Conservation (phyloP, 2,888 invertebrate species). For the Tenthredo livida region DNA sequence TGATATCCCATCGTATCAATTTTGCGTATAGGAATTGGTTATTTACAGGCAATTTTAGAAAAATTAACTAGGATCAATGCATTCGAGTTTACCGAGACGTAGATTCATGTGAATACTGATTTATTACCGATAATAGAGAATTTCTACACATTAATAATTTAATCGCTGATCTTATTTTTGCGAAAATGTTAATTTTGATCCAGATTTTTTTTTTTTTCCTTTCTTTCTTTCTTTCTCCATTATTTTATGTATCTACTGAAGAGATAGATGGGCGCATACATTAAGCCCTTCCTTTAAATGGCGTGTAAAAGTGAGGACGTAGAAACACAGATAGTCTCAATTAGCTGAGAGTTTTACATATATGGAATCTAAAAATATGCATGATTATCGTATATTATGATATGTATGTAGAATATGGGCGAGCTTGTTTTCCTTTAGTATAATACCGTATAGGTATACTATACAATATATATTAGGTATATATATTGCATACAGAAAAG, state of each 20-base stretch:
- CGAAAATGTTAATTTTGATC: background rate
- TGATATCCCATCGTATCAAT: background rate
- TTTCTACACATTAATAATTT: background rate
- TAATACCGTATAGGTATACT: background rate
- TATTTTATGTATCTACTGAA: background rate
- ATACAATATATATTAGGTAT: background rate
- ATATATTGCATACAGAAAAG: background rate
- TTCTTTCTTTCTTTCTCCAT: no score
- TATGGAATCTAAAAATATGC: slow-evolving; percentile 5
- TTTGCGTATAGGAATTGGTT: background rate
- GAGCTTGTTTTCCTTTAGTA: background rate
- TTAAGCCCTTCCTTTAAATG: slow-evolving; percentile 25
- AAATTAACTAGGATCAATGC: no score
- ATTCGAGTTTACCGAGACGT: background rate
- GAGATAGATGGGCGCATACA: background rate
- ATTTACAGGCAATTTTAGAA: background rate
- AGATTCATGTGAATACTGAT: background rate
- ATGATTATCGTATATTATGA: background rate
- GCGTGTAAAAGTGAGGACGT: background rate
- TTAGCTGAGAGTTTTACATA: slow-evolving; percentile 39
- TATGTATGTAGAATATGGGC: background rate
- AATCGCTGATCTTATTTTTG: background rate
- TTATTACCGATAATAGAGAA: background rate
- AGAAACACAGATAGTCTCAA: background rate
- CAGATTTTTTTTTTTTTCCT: background rate